Percentiles rank a stretch among this genome's conserved stretches.
Evolutionary conservation across 2,113 vertebrate genomes (phyloP).

Genomic region (Pogonocichla stellata): DNA sequence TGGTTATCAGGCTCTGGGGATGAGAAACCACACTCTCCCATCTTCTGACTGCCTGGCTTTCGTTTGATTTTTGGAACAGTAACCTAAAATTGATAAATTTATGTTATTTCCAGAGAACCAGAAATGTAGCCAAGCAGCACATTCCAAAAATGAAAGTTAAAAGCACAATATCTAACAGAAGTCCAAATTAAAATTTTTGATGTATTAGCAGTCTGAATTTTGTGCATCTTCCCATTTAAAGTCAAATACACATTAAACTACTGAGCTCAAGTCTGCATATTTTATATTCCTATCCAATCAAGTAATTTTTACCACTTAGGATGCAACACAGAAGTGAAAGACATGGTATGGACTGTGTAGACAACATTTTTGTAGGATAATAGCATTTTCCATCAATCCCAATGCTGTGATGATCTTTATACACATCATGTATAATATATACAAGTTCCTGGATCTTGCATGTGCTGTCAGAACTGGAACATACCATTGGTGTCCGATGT

Average conservation of each 20-base stretch:
- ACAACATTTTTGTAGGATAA: neutral
- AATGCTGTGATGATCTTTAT: neutral
- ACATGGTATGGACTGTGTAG: neutral
- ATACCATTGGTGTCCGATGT: conserved; percentile 97
- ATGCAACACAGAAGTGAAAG: neutral
- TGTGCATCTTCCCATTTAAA: neutral
- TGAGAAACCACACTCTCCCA: conserved; percentile 90
- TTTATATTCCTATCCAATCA: neutral
- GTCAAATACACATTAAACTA: neutral
- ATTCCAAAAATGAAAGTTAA: neutral
- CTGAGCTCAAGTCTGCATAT: neutral
- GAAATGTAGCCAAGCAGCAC: neutral
- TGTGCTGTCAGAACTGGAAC: conserved; percentile 76
- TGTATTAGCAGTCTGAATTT: neutral
- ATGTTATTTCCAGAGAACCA: neutral
- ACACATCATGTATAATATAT: conserved; percentile 58
- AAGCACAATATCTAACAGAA: neutral
- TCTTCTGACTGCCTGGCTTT: conserved; percentile 84
- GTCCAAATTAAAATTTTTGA: neutral
- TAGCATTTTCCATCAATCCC: neutral
- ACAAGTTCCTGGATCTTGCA: conserved; percentile 41
- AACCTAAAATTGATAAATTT: conserved; percentile 77
- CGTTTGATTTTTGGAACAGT: conserved; percentile 92
- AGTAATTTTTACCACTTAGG: neutral
- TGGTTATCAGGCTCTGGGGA: conserved; percentile 93